Evolutionary conservation across 2,888 invertebrate genomes (phyloP).

Genomic region (Limnephilus auricula): DNA sequence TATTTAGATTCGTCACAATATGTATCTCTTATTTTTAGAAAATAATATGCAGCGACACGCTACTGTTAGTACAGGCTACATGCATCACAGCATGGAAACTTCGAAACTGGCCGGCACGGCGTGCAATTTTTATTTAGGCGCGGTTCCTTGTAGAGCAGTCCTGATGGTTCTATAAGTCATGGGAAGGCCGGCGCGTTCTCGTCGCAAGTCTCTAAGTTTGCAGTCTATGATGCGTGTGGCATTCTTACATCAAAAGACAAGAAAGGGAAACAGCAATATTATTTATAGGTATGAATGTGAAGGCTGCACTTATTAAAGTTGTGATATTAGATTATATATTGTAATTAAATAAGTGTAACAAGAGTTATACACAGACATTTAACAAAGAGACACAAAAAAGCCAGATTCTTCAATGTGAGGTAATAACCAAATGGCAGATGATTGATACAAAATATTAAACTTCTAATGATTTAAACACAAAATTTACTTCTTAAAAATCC

Average conservation of each 20-base stretch:
- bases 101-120: no score
- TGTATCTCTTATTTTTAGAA: no score
- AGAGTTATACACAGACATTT: neutral
- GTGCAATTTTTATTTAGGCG: no score
- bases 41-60: no score
- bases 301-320: neutral
- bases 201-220: no score
- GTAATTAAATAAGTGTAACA: neutral
- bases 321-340: neutral
- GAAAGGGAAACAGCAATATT: neutral
- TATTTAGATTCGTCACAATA: no score
- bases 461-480: neutral
- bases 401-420: neutral
- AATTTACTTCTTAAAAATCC: neutral
- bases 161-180: no score
- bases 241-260: neutral
- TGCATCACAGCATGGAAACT: no score
- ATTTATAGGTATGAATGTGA: neutral
- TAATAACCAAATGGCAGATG: constrained; percentile 16
- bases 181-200: no score
- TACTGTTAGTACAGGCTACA: no score
- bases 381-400: constrained; percentile 30
- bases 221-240: no score
- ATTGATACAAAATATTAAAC: neutral
- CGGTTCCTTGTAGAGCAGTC: no score